These are phyloP conservation scores for Macquaria australasica DNA, from an alignment of 2,113 vertebrate species.

Conservation along the genomic window DNA sequence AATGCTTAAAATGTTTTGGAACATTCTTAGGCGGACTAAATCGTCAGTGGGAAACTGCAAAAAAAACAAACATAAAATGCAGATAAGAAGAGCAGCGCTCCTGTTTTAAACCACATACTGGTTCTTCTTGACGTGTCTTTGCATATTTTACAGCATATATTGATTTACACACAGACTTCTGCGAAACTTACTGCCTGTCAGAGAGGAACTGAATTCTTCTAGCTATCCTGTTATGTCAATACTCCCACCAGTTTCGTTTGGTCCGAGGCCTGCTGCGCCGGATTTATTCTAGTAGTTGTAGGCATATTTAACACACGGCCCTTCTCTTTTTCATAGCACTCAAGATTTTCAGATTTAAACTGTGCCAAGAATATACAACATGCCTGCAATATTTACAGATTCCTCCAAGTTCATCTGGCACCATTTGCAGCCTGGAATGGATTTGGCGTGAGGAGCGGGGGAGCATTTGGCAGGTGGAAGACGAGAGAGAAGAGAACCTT, in stretches of 20 bases:
- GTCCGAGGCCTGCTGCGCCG: slow-evolving; percentile 32
- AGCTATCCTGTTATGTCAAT: slow-evolving; percentile 34
- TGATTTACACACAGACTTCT: slow-evolving; percentile 43
- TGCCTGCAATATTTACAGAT: slow-evolving; percentile 45
- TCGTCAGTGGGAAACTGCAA: not conserved
- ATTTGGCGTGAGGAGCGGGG: slow-evolving; percentile 15
- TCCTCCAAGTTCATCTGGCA: slow-evolving; percentile 44
- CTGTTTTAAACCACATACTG: slow-evolving; percentile 13
- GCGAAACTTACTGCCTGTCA: slow-evolving; percentile 32
- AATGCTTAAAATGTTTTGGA: slow-evolving; percentile 46
- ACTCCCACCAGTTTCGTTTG: slow-evolving; percentile 49
- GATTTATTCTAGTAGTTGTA: slow-evolving; percentile 36
- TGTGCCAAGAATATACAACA: slow-evolving; percentile 44
- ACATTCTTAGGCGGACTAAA: slow-evolving; percentile 3
- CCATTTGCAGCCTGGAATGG: slow-evolving; percentile 32
- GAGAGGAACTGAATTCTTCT: slow-evolving; percentile 41
- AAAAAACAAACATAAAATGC: slow-evolving; percentile 2
- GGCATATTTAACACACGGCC: slow-evolving; percentile 25
- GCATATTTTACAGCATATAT: slow-evolving; percentile 46
- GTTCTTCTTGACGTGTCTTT: slow-evolving; percentile 24
- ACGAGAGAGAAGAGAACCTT: slow-evolving; percentile 15
- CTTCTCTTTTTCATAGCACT: slow-evolving; percentile 12
- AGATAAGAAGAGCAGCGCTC: not conserved
- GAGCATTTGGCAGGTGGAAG: slow-evolving; percentile 37
- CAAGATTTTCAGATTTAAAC: slow-evolving; percentile 16